These are phyloP conservation scores for Sinhomidia bicolor DNA, from an alignment of 2,888 invertebrate species.

Conservation along the genomic window DNA sequence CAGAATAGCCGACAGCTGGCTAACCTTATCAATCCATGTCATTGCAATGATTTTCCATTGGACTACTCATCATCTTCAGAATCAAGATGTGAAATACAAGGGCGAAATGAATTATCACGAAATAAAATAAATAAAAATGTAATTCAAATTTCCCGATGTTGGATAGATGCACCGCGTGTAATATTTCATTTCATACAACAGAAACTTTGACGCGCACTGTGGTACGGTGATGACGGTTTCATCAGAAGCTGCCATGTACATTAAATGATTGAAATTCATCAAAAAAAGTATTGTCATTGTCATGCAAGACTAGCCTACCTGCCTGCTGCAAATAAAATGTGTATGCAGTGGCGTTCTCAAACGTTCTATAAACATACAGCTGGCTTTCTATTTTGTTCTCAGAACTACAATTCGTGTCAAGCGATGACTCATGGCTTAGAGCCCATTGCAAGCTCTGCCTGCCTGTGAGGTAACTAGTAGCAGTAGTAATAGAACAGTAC, in stretches of 20 bases:
- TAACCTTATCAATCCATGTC: slow-evolving; percentile 49
- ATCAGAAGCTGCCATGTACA: not conserved
- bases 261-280: not conserved
- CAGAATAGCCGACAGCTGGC: not conserved
- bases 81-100: not conserved
- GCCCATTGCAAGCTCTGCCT: not conserved
- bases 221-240: not conserved
- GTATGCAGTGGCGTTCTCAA: too few relatives aligned
- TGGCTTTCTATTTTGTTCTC: slow-evolving; percentile 65
- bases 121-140: not conserved
- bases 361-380: not conserved
- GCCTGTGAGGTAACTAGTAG: not conserved
- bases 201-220: not conserved
- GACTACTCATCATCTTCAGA: not conserved
- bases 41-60: not conserved
- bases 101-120: not conserved
- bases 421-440: slow-evolving; percentile 19
- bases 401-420: slow-evolving; percentile 59
- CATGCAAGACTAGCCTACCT: slow-evolving; percentile 3
- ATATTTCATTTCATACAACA: not conserved
- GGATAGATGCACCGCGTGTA: too few relatives aligned
- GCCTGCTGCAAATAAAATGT: not conserved
- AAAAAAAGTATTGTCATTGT: not conserved
- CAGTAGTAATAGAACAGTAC: too few relatives aligned
- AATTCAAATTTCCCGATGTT: not conserved